Conservation (phyloP, 2,113 vertebrate genomes). For the Mirza zaza region DNA sequence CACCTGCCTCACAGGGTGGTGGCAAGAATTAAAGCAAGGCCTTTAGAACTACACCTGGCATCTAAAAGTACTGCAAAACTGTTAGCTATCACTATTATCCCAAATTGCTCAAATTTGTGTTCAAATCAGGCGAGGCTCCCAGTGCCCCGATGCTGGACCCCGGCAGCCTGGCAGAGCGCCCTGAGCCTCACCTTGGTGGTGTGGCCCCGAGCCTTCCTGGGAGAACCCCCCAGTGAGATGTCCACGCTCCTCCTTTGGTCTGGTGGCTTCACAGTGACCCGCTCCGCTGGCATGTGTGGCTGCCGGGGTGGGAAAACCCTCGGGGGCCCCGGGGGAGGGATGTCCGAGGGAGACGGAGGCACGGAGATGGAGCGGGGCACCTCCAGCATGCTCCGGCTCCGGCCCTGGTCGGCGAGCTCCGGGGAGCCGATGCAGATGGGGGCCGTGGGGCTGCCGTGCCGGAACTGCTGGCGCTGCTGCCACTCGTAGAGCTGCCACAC, state of each 20-base stretch:
- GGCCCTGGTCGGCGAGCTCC: conserved; percentile 89
- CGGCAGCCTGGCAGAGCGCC: not conserved
- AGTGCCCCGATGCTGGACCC: not conserved
- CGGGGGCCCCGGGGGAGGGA: conserved; percentile 89
- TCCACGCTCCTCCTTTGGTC: conserved; percentile 87
- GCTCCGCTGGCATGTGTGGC: conserved; percentile 94
- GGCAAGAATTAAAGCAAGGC: not conserved
- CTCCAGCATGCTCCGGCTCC: conserved; percentile 92
- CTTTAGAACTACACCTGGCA: not conserved
- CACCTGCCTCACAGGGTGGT: not conserved
- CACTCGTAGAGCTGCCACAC: conserved; percentile 99
- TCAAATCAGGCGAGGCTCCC: not conserved
- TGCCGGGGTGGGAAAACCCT: conserved; percentile 89
- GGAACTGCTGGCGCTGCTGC: conserved; percentile 98
- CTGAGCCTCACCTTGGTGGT: conserved; percentile 88
- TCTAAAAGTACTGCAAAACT: accelerated
- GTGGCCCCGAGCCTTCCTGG: conserved; percentile 87
- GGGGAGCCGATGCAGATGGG: conserved; percentile 88
- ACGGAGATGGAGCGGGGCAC: conserved; percentile 96
- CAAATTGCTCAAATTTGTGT: not conserved
- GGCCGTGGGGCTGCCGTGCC: conserved; percentile 95
- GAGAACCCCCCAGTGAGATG: conserved; percentile 89
- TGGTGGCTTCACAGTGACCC: conserved; percentile 92
- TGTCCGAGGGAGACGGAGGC: conserved; percentile 95
- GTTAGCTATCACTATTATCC: not conserved